phyloP scores from a whole-genome alignment of 2,888 invertebrate genomes.

The Chloroclysta siterata region DNA sequence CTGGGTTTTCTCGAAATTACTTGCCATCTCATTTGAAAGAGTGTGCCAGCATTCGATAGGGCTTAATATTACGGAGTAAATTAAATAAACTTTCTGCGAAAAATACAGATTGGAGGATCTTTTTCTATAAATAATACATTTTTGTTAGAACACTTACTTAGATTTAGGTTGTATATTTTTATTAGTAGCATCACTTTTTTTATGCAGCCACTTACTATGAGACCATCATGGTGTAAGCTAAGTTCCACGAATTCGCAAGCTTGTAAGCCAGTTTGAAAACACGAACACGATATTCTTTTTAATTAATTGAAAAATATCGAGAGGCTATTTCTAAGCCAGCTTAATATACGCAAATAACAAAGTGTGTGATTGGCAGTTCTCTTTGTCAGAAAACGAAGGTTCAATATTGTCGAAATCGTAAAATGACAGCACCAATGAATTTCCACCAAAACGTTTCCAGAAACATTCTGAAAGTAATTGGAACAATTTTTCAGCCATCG shows the following conservation, averaged over 20 bases:
- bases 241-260: no score
- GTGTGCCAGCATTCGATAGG: slow-evolving; percentile 64
- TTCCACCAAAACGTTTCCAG: slow-evolving; percentile 35
- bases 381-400: slow-evolving; percentile 58
- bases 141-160: background rate
- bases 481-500: slow-evolving; percentile 38
- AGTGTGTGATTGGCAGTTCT: slow-evolving; percentile 51
- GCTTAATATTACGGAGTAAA: slow-evolving; percentile 54
- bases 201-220: no score
- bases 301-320: background rate
- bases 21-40: slow-evolving; percentile 78
- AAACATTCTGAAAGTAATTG: slow-evolving; percentile 42
- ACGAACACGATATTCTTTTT: no score
- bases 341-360: background rate
- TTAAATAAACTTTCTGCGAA: slow-evolving; percentile 18
- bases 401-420: slow-evolving; percentile 53
- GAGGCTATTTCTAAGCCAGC: no score
- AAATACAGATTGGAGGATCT: slow-evolving; percentile 1
- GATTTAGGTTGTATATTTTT: no score
- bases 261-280: no score
- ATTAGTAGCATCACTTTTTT: no score
- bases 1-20: slow-evolving; percentile 82
- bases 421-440: slow-evolving; percentile 46
- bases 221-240: no score
- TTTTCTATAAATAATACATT: background rate